These are phyloP conservation scores for Geothlypis trichas DNA, from an alignment of 2,113 vertebrate species.

Conservation along the genomic window DNA sequence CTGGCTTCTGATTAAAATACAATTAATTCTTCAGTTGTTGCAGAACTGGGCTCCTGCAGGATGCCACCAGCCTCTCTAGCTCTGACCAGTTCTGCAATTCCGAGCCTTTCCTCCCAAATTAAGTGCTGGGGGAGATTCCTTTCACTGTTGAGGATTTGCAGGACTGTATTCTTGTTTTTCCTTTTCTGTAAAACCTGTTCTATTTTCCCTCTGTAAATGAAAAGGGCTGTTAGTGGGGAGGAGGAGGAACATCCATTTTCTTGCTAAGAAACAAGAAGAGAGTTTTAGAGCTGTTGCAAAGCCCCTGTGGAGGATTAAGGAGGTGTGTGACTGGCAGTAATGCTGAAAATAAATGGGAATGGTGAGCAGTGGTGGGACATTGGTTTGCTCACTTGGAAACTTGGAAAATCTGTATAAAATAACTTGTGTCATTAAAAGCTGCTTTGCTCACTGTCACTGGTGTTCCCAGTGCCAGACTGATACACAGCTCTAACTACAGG, in stretches of 20 bases:
- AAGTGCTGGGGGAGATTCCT: background rate
- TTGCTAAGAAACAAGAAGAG: background rate
- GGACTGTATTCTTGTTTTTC: background rate
- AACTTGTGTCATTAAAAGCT: background rate
- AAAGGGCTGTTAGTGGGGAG: background rate
- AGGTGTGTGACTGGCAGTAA: background rate
- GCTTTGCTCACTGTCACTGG: background rate
- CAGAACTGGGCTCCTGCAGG: background rate
- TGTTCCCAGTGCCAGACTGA: background rate
- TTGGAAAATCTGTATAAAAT: accelerated
- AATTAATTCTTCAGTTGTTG: background rate
- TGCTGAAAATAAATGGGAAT: background rate
- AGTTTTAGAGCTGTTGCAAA: background rate
- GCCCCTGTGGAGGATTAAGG: background rate
- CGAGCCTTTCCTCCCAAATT: background rate
- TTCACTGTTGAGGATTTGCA: background rate
- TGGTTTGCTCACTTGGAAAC: background rate
- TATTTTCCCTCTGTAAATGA: background rate
- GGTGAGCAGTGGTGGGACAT: background rate
- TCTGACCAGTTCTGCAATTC: background rate
- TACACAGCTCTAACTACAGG: background rate
- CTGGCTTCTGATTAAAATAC: background rate
- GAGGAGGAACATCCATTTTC: background rate
- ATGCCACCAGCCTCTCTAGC: background rate
- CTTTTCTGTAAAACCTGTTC: background rate